Evolutionary conservation across 2,797 vertebrate species (phyloP).

Genomic region (Diplodus sargus): DNA sequence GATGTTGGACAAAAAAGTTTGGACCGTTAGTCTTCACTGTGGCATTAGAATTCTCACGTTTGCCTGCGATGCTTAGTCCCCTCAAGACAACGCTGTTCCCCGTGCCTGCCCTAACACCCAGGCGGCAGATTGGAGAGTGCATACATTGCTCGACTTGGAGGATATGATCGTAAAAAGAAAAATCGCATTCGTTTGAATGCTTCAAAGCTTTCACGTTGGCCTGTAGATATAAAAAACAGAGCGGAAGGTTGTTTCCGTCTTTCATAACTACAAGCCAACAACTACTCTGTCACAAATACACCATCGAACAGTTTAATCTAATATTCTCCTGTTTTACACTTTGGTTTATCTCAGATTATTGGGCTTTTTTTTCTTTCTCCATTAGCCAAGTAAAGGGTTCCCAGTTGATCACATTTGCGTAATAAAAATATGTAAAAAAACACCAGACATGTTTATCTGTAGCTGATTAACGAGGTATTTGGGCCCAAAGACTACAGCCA

Average conservation of each 20-base stretch:
- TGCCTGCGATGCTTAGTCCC: constrained; percentile 85
- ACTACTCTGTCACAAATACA: constrained; percentile 41
- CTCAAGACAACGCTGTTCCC: constrained; percentile 85
- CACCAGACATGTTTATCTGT: constrained; percentile 31
- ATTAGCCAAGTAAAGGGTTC: constrained; percentile 87
- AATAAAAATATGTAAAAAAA: constrained; percentile 41
- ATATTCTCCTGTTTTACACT: constrained; percentile 16
- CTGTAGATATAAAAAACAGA: constrained; percentile 77
- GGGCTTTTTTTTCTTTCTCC: constrained; percentile 52
- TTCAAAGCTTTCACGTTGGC: constrained; percentile 64
- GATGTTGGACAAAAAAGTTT: constrained; percentile 66
- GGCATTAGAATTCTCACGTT: constrained; percentile 87
- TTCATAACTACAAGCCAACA: constrained; percentile 79
- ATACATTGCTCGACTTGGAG: constrained; percentile 17
- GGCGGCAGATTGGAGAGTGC: constrained; percentile 71
- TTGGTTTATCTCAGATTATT: constrained; percentile 32
- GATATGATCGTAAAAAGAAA: not conserved
- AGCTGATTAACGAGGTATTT: constrained; percentile 27
- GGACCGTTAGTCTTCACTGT: constrained; percentile 69
- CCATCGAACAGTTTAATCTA: constrained; percentile 1
- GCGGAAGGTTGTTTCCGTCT: constrained; percentile 55
- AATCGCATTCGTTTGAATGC: not conserved
- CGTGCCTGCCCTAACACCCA: constrained; percentile 74
- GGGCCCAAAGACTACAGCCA: constrained; percentile 50
- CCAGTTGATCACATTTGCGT: constrained; percentile 79